phyloP scores from a whole-genome alignment of 2,888 invertebrate species.

The Aethes cnicana region DNA sequence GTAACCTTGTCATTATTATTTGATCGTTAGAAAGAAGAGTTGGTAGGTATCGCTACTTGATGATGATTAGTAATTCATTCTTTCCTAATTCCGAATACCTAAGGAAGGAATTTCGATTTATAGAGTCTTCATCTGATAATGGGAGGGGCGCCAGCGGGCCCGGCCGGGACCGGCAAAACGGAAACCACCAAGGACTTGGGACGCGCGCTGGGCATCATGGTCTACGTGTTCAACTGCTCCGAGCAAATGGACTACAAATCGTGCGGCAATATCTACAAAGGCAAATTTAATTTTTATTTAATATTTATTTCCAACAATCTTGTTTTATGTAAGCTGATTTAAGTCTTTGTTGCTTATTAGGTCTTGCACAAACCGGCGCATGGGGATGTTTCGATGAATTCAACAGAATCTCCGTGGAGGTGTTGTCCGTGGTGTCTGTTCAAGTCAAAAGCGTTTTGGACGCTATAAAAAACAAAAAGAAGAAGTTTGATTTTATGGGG shows the following conservation, averaged over 20 bases:
- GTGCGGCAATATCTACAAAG: slow-evolving; percentile 97
- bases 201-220: slow-evolving; percentile 96
- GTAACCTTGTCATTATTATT: too few relatives aligned
- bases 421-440: slow-evolving; percentile 96
- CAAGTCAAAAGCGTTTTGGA: slow-evolving; percentile 94
- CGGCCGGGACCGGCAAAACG: slow-evolving; percentile 97
- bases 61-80: too few relatives aligned
- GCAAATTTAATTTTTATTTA: too few relatives aligned
- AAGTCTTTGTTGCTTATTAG: slow-evolving; percentile 45
- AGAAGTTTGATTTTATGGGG: slow-evolving; percentile 92
- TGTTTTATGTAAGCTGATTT: too few relatives aligned
- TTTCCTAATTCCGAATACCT: too few relatives aligned
- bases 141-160: slow-evolving; percentile 98
- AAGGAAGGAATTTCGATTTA: slow-evolving; percentile 26
- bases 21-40: too few relatives aligned
- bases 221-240: slow-evolving; percentile 98
- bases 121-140: slow-evolving; percentile 94
- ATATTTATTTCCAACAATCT: too few relatives aligned
- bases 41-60: too few relatives aligned
- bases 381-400: slow-evolving; percentile 99
- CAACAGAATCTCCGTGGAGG: slow-evolving; percentile 96
- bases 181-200: slow-evolving; percentile 98
- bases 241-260: slow-evolving; percentile 99
- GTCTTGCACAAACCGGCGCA: slow-evolving; percentile 96
- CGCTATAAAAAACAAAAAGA: slow-evolving; percentile 91